These are phyloP conservation scores for Brachymystax lenok DNA, from an alignment of 2,797 vertebrate genomes.

Conservation along the genomic window DNA sequence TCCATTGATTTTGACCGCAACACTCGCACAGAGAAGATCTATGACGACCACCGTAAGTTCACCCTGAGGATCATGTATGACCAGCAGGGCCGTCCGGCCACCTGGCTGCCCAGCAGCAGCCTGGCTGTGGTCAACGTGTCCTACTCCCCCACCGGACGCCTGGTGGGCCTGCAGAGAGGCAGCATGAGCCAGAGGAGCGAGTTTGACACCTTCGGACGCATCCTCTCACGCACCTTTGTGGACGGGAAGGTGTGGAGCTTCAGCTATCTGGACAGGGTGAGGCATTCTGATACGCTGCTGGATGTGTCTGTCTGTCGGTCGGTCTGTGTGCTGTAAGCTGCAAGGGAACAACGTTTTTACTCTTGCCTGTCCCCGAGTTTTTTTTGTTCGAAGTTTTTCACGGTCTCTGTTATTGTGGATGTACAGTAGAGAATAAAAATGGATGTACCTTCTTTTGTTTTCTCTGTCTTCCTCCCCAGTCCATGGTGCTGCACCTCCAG, in stretches of 20 bases:
- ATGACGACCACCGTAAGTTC: slow-evolving; percentile 89
- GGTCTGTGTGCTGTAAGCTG: slow-evolving; percentile 11
- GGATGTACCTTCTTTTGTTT: not conserved
- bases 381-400: not conserved
- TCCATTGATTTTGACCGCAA: slow-evolving; percentile 89
- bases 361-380: not conserved
- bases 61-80: slow-evolving; percentile 87
- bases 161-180: slow-evolving; percentile 85
- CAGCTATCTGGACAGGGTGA: slow-evolving; percentile 87
- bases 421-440: not conserved
- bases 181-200: slow-evolving; percentile 88
- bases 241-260: slow-evolving; percentile 91
- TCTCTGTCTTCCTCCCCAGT: slow-evolving; percentile 59
- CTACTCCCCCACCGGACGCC: slow-evolving; percentile 82
- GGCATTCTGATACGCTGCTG: not conserved
- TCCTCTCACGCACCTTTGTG: slow-evolving; percentile 83
- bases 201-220: slow-evolving; percentile 84
- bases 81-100: slow-evolving; percentile 83
- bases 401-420: not conserved
- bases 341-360: not conserved
- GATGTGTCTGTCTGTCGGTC: not conserved
- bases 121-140: slow-evolving; percentile 86
- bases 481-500: slow-evolving; percentile 85
- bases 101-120: slow-evolving; percentile 88
- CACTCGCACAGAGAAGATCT: slow-evolving; percentile 89